Conservation (phyloP, 2,797 vertebrate species). For the Ceyx erithaca region DNA sequence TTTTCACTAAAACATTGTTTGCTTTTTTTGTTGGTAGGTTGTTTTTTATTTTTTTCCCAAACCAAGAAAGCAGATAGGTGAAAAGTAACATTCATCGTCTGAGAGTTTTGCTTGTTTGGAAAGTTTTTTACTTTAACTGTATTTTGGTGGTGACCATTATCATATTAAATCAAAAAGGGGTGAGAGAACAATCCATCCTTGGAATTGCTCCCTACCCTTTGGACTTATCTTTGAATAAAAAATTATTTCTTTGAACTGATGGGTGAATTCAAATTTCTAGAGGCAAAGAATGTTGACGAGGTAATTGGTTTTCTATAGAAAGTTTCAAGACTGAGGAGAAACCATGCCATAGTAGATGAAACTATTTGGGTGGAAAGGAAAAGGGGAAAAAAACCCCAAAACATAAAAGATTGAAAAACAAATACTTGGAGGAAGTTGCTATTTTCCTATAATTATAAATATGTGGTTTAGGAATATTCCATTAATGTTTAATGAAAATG, state of each 20-base stretch:
- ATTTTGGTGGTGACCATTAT: constrained; percentile 13
- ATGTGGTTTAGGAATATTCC: background rate
- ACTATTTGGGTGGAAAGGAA: background rate
- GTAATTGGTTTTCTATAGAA: constrained; percentile 50
- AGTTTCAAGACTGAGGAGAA: constrained; percentile 31
- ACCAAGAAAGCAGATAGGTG: background rate
- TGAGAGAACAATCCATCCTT: constrained; percentile 3
- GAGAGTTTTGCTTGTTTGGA: background rate
- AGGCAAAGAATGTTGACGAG: background rate
- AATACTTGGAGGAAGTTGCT: background rate
- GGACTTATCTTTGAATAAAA: constrained; percentile 30
- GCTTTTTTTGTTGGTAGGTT: background rate
- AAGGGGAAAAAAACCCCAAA: background rate
- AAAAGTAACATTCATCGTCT: background rate
- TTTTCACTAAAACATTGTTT: background rate
- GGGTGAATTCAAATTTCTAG: constrained; percentile 62
- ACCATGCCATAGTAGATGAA: background rate
- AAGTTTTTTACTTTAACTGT: background rate
- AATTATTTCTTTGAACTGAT: background rate
- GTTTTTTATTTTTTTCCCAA: background rate
- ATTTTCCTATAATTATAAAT: background rate
- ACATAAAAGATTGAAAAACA: background rate
- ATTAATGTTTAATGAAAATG: background rate
- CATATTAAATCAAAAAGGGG: constrained; percentile 37
- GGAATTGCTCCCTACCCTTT: constrained; percentile 35